Evolutionary conservation across 2,888 invertebrate species (phyloP).

Genomic region (Tillus elongatus): DNA sequence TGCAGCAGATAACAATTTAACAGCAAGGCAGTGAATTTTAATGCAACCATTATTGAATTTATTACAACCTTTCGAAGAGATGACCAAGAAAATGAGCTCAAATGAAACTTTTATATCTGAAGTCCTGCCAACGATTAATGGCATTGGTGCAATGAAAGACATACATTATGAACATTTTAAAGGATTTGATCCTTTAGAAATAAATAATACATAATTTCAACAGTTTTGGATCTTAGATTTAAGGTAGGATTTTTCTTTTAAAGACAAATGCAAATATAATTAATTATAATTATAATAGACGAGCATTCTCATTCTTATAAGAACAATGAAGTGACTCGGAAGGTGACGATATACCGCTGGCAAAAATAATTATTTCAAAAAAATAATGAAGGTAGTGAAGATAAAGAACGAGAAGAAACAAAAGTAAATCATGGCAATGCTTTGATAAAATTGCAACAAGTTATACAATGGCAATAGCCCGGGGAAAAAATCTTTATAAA

Average conservation of each 20-base stretch:
- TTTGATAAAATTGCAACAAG: too few species aligned
- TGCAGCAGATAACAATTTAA: conserved; percentile 9
- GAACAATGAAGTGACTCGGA: conserved; percentile 5
- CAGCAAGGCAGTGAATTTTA: conserved; percentile 8
- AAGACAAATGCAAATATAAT: too few species aligned
- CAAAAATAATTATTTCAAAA: conserved; percentile 4
- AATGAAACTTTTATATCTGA: conserved; percentile 9
- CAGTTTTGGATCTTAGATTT: conserved; percentile 8
- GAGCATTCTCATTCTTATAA: too few species aligned
- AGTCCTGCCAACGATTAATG: conserved; percentile 8
- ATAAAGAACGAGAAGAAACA: too few species aligned
- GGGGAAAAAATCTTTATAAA: too few species aligned
- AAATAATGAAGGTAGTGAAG: conserved; percentile 8
- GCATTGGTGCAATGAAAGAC: conserved; percentile 8
- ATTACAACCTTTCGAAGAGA: conserved; percentile 8
- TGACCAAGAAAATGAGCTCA: conserved; percentile 9
- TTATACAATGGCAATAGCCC: too few species aligned
- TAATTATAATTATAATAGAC: too few species aligned
- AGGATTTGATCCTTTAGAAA: conserved; percentile 8
- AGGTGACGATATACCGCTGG: conserved; percentile 5
- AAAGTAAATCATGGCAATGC: conserved; percentile 7
- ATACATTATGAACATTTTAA: conserved; percentile 7
- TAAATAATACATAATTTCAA: conserved; percentile 8
- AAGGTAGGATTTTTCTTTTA: too few species aligned
- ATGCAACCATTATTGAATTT: too few species aligned